A percentile compares a stretch with the other conserved stretches of the same genome.
phyloP scores from a whole-genome alignment of 2,113 vertebrate species.

The Cinclus mexicanus region DNA sequence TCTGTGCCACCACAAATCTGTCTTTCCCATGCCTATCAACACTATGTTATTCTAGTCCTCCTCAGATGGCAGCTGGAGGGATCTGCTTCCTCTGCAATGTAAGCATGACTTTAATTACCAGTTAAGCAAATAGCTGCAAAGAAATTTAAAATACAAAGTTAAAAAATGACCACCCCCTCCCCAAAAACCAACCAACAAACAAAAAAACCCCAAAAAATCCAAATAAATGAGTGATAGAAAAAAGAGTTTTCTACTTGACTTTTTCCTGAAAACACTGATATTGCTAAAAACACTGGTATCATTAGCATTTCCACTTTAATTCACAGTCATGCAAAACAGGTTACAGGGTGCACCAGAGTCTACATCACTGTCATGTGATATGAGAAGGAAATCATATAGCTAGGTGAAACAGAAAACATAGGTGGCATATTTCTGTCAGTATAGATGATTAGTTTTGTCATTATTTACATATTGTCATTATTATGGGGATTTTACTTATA shows the following conservation, averaged over 20 bases:
- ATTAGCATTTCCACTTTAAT: neutral
- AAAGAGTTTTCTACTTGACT: neutral
- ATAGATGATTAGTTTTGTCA: neutral
- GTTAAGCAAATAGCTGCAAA: neutral
- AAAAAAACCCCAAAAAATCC: neutral
- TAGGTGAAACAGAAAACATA: neutral
- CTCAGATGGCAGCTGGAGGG: neutral
- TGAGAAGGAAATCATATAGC: neutral
- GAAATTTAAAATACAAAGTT: neutral
- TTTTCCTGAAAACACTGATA: neutral
- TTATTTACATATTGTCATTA: neutral
- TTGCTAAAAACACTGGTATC: neutral
- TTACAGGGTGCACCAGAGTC: neutral
- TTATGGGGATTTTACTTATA: neutral
- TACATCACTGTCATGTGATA: neutral
- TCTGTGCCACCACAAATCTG: neutral
- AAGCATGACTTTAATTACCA: neutral
- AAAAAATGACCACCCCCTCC: neutral
- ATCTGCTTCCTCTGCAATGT: neutral
- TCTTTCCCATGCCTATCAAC: neutral
- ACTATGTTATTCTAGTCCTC: neutral
- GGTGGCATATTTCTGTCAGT: neutral
- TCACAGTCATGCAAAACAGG: neutral
- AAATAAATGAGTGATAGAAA: neutral
- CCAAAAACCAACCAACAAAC: neutral